phyloP scores from a whole-genome alignment of 2,888 invertebrate species.

The Catocala sponsa region DNA sequence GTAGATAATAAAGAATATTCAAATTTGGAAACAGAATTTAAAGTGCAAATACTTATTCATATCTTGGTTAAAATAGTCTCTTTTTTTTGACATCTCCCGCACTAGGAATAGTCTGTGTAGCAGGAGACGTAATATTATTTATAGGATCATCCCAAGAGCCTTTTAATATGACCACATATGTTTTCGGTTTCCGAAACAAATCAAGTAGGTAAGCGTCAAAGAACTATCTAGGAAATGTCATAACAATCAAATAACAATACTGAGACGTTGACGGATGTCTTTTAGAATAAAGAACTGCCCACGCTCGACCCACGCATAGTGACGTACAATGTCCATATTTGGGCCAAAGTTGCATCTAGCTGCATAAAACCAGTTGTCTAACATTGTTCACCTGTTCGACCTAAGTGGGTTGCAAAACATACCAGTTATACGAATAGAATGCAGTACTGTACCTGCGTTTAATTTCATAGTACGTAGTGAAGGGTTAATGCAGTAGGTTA shows the following conservation, averaged over 20 bases:
- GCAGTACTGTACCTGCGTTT: conserved; percentile 23
- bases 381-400: conserved; percentile 56
- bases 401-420: conserved; percentile 51
- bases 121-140: too few relatives aligned
- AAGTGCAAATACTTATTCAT: too few relatives aligned
- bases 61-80: too few relatives aligned
- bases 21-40: too few relatives aligned
- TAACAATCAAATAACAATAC: too few relatives aligned
- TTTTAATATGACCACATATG: too few relatives aligned
- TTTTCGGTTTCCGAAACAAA: conserved; percentile 7
- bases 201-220: conserved; percentile 18
- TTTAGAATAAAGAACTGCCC: conserved; percentile 37
- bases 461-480: conserved; percentile 15
- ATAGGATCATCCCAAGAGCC: too few relatives aligned
- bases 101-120: too few relatives aligned
- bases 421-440: conserved; percentile 38
- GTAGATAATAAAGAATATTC: too few relatives aligned
- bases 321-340: conserved; percentile 25
- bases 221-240: conserved; percentile 36
- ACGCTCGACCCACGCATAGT: conserved; percentile 39
- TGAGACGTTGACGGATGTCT: conserved; percentile 37
- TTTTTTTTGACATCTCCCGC: too few relatives aligned
- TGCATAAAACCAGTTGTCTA: conserved; percentile 48
- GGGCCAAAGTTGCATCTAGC: conserved; percentile 39
- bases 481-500: conserved; percentile 1